Evolutionary conservation across 2,113 vertebrate species (phyloP).

Genomic region (Daubentonia madagascariensis): DNA sequence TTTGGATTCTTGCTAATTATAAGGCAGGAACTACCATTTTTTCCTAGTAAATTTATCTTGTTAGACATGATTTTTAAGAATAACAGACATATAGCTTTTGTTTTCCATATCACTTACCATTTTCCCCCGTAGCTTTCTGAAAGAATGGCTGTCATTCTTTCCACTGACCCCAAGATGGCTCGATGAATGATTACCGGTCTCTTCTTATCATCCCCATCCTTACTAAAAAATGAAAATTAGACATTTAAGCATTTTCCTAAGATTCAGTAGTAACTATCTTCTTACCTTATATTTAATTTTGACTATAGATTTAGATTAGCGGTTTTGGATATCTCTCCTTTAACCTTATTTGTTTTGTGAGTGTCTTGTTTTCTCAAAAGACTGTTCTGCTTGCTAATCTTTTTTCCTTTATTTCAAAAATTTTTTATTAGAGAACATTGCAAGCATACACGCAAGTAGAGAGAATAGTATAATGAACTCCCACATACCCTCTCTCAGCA

Average conservation of each 20-base stretch:
- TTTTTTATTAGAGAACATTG: not conserved
- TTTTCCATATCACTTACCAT: constrained; percentile 85
- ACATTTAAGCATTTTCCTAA: not conserved
- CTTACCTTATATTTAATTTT: not conserved
- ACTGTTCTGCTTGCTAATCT: not conserved
- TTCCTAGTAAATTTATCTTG: not conserved
- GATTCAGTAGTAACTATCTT: not conserved
- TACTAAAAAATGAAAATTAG: constrained; percentile 82
- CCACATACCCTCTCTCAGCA: not conserved
- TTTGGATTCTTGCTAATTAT: not conserved
- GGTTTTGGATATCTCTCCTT: not conserved
- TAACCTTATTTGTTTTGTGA: not conserved
- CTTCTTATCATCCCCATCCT: constrained; percentile 91
- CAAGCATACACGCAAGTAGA: not conserved
- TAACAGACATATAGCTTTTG: not conserved
- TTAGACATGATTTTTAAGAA: not conserved
- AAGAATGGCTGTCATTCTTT: constrained; percentile 97
- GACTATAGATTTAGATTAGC: not conserved
- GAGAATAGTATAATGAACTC: not conserved
- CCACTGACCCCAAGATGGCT: constrained; percentile 94
- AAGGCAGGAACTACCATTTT: not conserved
- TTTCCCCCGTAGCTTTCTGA: constrained; percentile 95
- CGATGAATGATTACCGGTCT: constrained; percentile 96
- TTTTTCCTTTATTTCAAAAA: not conserved
- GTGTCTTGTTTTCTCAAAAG: not conserved